Evolutionary conservation across 2,797 vertebrate species (phyloP), one percentile per base, ranked within the genome.

Genomic region (Galago senegalensis): DNA sequence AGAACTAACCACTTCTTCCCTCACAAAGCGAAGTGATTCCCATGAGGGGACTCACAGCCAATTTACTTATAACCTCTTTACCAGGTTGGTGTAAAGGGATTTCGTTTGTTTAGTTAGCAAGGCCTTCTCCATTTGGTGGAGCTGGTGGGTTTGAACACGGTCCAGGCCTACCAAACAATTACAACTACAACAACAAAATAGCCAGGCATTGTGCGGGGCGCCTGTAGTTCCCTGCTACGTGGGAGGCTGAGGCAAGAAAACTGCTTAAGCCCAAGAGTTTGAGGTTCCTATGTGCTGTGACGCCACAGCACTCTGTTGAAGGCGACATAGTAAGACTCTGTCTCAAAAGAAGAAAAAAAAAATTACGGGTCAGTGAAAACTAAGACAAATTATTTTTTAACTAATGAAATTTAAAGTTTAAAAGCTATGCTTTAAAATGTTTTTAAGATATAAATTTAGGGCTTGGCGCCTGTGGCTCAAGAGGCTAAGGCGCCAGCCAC

Each of bases 391-490:
- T 31, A 63, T 46, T 77, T 81, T 89, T 65, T 76, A 90, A 85
- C 61, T 76, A 77, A 80, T 73, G 37, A n/a, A 82, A 87, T 65
- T 37, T 89, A 46, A 60, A 80, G 58, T 60, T 94, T 82, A 89
- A 89, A 89, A 70, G 34, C 27, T 70, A 76, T 31, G 5, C 5
- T 56, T 81, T 61, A 94, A 87, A 75, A 89, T 61, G 29, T 49
- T 94, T 95, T 91, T 34, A 87, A 93, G 21, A 60, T 17, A 70
- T 11, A 67, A 37, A 87, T 43, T 93, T 79, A 73, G 40, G 34
- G 34, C 34, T 34, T 34, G 34, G 34, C 34, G 34, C 34, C 34
- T 34, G 34, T 34, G 34, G 34, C 34, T 34, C 34, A 34, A 34
- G 34, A 2, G 34, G 34, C 34, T 34, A 34, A 34, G 34, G 34